Evolutionary conservation across 2,113 vertebrate species (phyloP).

Genomic region (Megalops atlanticus): DNA sequence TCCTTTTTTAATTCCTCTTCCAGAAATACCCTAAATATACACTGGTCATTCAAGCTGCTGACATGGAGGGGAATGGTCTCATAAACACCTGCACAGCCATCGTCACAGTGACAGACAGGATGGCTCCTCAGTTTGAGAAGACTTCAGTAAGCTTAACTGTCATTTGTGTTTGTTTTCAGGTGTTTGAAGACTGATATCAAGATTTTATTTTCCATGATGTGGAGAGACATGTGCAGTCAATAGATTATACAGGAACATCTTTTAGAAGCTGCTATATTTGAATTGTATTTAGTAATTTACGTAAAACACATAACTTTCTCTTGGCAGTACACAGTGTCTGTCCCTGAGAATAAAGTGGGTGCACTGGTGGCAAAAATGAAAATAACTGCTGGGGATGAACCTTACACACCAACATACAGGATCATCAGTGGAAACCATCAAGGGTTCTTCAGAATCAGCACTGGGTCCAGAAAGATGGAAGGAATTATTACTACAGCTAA

Average conservation of each 20-base stretch:
- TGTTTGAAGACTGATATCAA: no score
- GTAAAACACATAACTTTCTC: not conserved
- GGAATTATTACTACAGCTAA: conserved; percentile 69
- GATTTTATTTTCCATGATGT: no score
- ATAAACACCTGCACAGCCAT: conserved; percentile 57
- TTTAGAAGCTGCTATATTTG: no score
- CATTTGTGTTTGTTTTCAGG: no score
- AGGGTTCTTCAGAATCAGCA: conserved; percentile 53
- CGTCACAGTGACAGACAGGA: conserved; percentile 75
- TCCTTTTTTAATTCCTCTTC: conserved; percentile 12
- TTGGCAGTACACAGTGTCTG: conserved; percentile 57
- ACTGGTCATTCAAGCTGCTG: conserved; percentile 73
- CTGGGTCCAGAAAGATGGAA: conserved; percentile 60
- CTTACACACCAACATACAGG: conserved; percentile 54
- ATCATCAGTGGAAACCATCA: conserved; percentile 59
- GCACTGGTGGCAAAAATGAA: conserved; percentile 54
- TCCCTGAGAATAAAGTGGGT: conserved; percentile 55
- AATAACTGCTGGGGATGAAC: conserved; percentile 61
- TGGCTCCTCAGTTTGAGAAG: conserved; percentile 66
- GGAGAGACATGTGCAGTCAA: no score
- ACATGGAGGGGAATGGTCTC: conserved; percentile 66
- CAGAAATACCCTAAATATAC: conserved; percentile 77
- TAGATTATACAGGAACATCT: no score
- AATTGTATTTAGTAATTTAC: no score
- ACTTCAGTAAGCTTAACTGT: no score